Percentiles rank a stretch among this genome's conserved stretches.
phyloP scores from a whole-genome alignment of 1,140 invertebrate genomes.

The Drosophila kanapiae region DNA sequence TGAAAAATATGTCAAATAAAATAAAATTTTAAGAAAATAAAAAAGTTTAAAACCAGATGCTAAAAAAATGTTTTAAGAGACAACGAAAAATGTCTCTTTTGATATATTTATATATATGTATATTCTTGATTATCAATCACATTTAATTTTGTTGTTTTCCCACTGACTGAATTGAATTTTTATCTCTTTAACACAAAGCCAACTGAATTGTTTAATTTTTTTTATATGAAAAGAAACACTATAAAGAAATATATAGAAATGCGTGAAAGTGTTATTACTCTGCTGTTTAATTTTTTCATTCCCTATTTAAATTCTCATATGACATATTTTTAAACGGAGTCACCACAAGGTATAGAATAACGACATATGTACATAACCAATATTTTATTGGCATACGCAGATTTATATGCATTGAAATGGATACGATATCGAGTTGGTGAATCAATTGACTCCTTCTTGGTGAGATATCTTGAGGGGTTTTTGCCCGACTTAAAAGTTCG shows the following conservation, averaged over 20 bases:
- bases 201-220: neutral
- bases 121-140: neutral
- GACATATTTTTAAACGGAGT: neutral
- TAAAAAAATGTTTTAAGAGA: too few relatives aligned
- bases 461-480: neutral
- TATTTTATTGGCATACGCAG: neutral
- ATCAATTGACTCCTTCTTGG: neutral
- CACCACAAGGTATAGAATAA: neutral
- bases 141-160: neutral
- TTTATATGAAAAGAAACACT: too few relatives aligned
- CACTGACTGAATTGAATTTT: neutral
- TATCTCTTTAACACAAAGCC: conserved; percentile 2
- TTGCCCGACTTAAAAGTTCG: conserved; percentile 12
- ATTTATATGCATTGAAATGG: neutral
- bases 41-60: neutral
- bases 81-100: neutral
- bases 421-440: conserved; percentile 1
- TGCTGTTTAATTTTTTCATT: too few relatives aligned
- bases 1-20: neutral
- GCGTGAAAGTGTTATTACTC: too few relatives aligned
- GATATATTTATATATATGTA: neutral
- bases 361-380: neutral
- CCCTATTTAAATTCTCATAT: too few relatives aligned
- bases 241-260: too few relatives aligned
- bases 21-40: too few relatives aligned